These are phyloP conservation scores for Bombus impatiens DNA, from an alignment of 1,140 invertebrate species.

Conservation along the genomic window DNA sequence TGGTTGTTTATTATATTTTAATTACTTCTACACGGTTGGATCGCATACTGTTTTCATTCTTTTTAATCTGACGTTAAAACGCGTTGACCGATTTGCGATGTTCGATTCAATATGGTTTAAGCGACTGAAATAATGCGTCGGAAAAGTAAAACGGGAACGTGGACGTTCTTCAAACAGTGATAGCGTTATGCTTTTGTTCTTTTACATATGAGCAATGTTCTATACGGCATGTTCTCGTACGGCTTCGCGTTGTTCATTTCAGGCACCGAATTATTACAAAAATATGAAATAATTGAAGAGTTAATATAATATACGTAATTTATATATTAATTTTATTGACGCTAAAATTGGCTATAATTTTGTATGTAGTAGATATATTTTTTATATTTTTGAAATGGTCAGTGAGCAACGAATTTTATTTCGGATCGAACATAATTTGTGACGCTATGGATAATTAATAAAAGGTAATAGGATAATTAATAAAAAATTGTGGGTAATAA, in stretches of 20 bases:
- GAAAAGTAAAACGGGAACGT: slow-evolving; percentile 2
- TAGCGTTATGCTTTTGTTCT: slow-evolving; percentile 8
- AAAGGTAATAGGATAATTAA: no score
- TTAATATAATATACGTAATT: neutral
- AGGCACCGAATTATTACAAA: neutral
- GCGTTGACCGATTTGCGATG: neutral
- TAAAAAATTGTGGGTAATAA: no score
- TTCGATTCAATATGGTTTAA: slow-evolving; percentile 15
- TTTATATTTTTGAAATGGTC: neutral
- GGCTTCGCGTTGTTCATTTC: neutral
- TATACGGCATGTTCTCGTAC: neutral
- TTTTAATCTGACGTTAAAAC: neutral
- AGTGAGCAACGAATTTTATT: neutral
- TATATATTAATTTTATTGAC: neutral
- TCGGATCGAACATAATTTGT: neutral
- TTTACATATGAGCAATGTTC: neutral
- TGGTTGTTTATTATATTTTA: neutral
- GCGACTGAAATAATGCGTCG: neutral
- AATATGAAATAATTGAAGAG: neutral
- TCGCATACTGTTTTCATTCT: neutral
- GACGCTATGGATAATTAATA: no score
- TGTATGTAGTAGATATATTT: no score
- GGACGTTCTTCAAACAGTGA: slow-evolving; percentile 2
- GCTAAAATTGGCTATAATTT: no score
- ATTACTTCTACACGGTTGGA: neutral